Percentiles rank a stretch among this genome's conserved stretches.
Evolutionary conservation across 2,888 invertebrate species (phyloP).

Genomic region (Meteorus cinctellus): DNA sequence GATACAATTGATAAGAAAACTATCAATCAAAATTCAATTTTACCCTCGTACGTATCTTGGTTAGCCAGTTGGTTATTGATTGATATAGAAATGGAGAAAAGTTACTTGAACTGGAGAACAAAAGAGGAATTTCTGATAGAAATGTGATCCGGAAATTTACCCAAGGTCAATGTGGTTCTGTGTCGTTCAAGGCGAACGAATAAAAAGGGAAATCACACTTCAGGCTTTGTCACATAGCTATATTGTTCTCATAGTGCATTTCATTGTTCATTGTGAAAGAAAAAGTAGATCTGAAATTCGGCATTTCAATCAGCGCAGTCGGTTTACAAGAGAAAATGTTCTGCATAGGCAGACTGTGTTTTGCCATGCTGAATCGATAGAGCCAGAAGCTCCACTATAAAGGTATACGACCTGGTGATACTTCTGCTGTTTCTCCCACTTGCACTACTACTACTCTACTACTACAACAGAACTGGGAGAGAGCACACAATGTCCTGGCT

Average conservation of each 20-base stretch:
- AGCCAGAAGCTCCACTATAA: slow-evolving; percentile 42
- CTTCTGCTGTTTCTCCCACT: neutral
- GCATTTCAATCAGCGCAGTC: neutral
- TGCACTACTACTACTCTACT: neutral
- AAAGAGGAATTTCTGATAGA: too few species aligned
- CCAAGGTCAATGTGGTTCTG: too few species aligned
- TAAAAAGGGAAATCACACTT: too few species aligned
- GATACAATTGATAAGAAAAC: too few species aligned
- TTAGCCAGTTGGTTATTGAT: too few species aligned
- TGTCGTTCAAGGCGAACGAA: too few species aligned
- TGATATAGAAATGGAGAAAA: too few species aligned
- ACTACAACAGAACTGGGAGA: neutral
- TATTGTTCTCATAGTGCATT: neutral
- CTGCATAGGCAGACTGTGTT: slow-evolving; percentile 55
- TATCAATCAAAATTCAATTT: too few species aligned
- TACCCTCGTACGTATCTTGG: too few species aligned
- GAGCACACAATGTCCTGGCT: neutral
- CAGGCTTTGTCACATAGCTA: too few species aligned
- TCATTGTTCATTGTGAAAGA: neutral
- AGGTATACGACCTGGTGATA: neutral
- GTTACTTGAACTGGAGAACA: too few species aligned
- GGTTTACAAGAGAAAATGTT: neutral
- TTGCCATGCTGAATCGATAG: slow-evolving; percentile 62
- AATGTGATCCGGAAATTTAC: too few species aligned
- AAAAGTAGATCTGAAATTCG: neutral